A percentile compares a stretch with the other conserved stretches of the same genome.
Conservation (phyloP, 1,140 invertebrate genomes). For the Drosophila carrolli region DNA sequence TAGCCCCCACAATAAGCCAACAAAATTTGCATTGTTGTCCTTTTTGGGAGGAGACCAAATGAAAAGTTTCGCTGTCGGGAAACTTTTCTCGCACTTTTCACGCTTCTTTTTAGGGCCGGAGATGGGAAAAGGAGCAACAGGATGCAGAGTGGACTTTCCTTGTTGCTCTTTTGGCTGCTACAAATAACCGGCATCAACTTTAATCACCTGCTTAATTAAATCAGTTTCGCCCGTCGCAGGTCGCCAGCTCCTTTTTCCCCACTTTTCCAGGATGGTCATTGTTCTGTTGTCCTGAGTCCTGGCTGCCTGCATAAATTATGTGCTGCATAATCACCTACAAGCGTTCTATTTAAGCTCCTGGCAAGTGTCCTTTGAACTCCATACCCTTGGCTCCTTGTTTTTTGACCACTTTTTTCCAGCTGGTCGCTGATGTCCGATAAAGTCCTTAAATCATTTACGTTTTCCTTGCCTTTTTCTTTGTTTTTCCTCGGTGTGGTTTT, state of each 20-base stretch:
- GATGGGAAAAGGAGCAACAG: slow-evolving; percentile 30
- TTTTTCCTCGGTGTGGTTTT: slow-evolving; percentile 45
- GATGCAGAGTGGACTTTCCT: slow-evolving; percentile 24
- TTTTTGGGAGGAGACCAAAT: slow-evolving; percentile 31
- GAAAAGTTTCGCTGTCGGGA: slow-evolving; percentile 34
- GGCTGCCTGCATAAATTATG: slow-evolving; percentile 73
- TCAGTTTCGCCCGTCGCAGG: slow-evolving; percentile 68
- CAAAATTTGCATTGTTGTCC: slow-evolving; percentile 59
- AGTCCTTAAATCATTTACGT: slow-evolving; percentile 75
- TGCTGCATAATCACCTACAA: slow-evolving; percentile 79
- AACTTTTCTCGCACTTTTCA: slow-evolving; percentile 66
- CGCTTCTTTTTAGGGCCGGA: slow-evolving; percentile 25
- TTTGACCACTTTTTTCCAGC: slow-evolving; percentile 24
- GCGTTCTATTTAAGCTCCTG: slow-evolving; percentile 69
- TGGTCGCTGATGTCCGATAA: slow-evolving; percentile 59
- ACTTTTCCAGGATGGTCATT: slow-evolving; percentile 10
- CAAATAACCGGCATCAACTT: slow-evolving; percentile 82
- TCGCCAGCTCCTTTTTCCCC: slow-evolving; percentile 16
- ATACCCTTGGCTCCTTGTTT: slow-evolving; percentile 14
- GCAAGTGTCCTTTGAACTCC: slow-evolving; percentile 43
- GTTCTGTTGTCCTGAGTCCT: slow-evolving; percentile 34
- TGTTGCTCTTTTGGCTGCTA: slow-evolving; percentile 67
- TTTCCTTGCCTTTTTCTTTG: slow-evolving; percentile 42
- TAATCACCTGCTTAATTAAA: slow-evolving; percentile 84
- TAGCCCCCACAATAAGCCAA: slow-evolving; percentile 30